Evolutionary conservation across 2,113 vertebrate species (phyloP), one percentile per base, ranked within the genome.

Genomic region (Oncorhynchus mykiss): DNA sequence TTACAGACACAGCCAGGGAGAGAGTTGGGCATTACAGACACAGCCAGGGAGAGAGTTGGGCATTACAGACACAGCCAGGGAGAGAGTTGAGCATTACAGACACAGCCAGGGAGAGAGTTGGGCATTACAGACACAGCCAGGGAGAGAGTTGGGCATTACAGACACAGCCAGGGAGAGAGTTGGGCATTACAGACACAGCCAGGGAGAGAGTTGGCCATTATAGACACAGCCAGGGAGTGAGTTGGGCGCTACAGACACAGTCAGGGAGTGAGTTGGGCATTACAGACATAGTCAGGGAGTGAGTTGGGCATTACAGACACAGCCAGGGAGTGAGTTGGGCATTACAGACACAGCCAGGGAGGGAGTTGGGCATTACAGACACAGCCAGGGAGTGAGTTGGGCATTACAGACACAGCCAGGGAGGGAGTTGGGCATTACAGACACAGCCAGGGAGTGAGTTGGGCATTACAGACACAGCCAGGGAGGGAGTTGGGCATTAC

Each of bases 111-210:
- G 29, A 31, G 29, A 1, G 29, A 31, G 29, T 31, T 31, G 29
- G 29, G 29, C 5, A 7, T 7, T 34, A 34, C 31, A 34, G 34
- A 39, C 39, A 39, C 39, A 39, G 39, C 7, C 73, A 79, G 71
- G 67, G 68, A 25, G 78, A 80, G 45, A 74, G 67, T 27, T 3
- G 27, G 82, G 49, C 80, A 82, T 88, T 91, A 98, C 96, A 31
- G 29, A 31, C 29, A 31, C 29, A 31, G 29, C 1, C 29, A 31
- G 29, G 29, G 29, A 31, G 29, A 0, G 29, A 31, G 29, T 31
- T 31, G 29, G 29, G 29, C 29, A 0, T 0, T 31, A 31, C 31
- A 31, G 31, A 31, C 31, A 6, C 31, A 31, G 31, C 31, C 31
- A 5, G 31, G 5, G 31, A 31, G 31, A 0, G 31, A 31, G 31